Evolutionary conservation across 2,888 invertebrate species (phyloP), one percentile per base, ranked within the genome.

Genomic region (Thymelicus sylvestris): DNA sequence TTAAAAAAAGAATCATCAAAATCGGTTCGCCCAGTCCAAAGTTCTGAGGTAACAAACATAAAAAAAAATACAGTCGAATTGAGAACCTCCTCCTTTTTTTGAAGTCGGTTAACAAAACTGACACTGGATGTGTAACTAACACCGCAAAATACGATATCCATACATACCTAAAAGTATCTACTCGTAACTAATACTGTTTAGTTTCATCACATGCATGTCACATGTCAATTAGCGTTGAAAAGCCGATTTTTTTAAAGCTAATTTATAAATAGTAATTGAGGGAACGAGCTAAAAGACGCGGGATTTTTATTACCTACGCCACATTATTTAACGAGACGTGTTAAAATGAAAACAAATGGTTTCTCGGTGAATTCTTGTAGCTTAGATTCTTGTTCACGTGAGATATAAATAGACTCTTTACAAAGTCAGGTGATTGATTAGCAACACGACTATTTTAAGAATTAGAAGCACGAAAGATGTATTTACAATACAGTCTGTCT

Each of bases 341-440:
- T 55, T 24, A 24, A 55, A 55, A 52, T 52, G 19, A 55, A 55
- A 55, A 55, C 55, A 55, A 55, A 55, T 24, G 24, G 55, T 55
- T 10, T 55, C 55, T 12, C 24, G 10, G 12, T 24, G 12, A 59
- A 59, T 39, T 59, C n/a, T 59, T 59, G 38, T 39, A n/a, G 38
- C 7, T 12, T 12, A 24, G 52, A 7, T n/a, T 55, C n/a, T 15
- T 24, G 55, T 24, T 12, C 44, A 44, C 44, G 44, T 44, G 44
- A 44, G 12, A 24, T 55, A 19, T 59, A 59, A 59, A 59, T 39
- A 59, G 0, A 38, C 38, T 38, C 31, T 59, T 12, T 5, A 38
- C 57, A 38, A 59, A 7, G 13, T 31, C 13, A 12, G 5, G 24
- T n/a, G 41, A 41, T 41, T 41, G 41, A 6, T 41, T 41, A 8